A percentile compares a stretch with the other conserved stretches of the same genome.
These are phyloP conservation scores for Lycophotia porphyrea DNA, from an alignment of 2,888 invertebrate species.

Conservation along the genomic window DNA sequence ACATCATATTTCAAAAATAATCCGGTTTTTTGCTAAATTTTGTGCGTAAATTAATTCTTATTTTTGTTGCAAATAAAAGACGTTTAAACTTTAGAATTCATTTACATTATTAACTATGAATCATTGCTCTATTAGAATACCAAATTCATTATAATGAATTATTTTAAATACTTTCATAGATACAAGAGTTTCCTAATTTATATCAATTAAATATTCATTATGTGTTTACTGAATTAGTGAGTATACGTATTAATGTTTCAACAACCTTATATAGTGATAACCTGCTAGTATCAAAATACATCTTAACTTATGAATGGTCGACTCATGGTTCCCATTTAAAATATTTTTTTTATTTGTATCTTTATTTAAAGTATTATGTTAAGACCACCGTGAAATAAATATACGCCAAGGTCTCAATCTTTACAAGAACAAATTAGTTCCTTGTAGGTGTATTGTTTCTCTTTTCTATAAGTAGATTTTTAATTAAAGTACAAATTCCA, in stretches of 20 bases:
- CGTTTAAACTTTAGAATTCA: constrained; percentile 58
- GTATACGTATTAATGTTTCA: constrained; percentile 30
- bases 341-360: constrained; percentile 26
- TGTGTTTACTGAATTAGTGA: constrained; percentile 48
- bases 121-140: constrained; percentile 57
- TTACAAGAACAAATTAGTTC: neutral
- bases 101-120: constrained; percentile 61
- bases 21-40: constrained; percentile 42
- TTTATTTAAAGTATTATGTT: constrained; percentile 22
- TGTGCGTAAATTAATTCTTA: constrained; percentile 52
- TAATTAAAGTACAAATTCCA: constrained; percentile 27
- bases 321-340: constrained; percentile 10
- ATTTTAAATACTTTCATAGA: constrained; percentile 55
- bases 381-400: constrained; percentile 15
- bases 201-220: constrained; percentile 61
- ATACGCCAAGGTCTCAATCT: neutral
- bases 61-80: constrained; percentile 51
- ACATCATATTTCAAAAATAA: constrained; percentile 58
- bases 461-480: neutral
- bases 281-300: constrained; percentile 15
- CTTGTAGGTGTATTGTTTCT: neutral
- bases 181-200: constrained; percentile 54
- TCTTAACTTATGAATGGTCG: constrained; percentile 12
- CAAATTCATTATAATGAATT: constrained; percentile 48
- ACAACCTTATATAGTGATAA: constrained; percentile 19